A percentile compares a stretch with the other conserved stretches of the same genome.
Conservation (phyloP, 2,113 vertebrate species). For the Athene noctua region DNA sequence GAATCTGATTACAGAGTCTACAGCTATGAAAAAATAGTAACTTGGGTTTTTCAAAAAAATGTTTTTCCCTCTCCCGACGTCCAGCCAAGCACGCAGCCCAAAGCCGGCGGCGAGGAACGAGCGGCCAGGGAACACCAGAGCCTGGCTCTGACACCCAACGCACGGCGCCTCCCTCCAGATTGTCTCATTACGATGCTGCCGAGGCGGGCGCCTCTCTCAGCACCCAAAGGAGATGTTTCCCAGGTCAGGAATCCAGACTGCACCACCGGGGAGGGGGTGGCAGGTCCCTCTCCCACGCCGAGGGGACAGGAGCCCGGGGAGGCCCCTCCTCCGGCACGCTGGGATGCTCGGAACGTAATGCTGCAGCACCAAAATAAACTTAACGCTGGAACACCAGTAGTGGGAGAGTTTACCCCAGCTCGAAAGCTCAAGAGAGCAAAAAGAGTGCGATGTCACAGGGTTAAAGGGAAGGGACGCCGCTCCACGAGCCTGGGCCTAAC, state of each 20-base stretch:
- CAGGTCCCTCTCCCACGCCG: background rate
- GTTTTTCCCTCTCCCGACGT: background rate
- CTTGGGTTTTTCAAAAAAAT: too few species aligned
- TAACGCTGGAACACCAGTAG: background rate
- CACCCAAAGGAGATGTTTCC: background rate
- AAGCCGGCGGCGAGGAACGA: background rate
- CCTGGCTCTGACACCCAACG: accelerated
- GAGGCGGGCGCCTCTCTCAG: too few species aligned
- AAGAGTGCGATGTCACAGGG: accelerated
- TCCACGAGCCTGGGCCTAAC: too few species aligned
- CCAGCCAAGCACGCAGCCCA: too few species aligned
- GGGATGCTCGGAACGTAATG: background rate
- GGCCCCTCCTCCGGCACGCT: background rate
- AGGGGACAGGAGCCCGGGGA: accelerated
- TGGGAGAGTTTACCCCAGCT: accelerated
- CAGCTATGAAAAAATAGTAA: background rate
- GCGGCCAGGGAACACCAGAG: accelerated
- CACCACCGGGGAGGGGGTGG: background rate
- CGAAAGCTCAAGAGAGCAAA: background rate
- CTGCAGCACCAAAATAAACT: background rate
- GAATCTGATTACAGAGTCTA: background rate
- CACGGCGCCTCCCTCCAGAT: background rate
- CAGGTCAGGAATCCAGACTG: background rate
- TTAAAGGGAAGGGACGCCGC: background rate
- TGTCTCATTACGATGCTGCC: accelerated